Conservation (phyloP, 2,797 vertebrate genomes). For the Poliocrania exsul region DNA sequence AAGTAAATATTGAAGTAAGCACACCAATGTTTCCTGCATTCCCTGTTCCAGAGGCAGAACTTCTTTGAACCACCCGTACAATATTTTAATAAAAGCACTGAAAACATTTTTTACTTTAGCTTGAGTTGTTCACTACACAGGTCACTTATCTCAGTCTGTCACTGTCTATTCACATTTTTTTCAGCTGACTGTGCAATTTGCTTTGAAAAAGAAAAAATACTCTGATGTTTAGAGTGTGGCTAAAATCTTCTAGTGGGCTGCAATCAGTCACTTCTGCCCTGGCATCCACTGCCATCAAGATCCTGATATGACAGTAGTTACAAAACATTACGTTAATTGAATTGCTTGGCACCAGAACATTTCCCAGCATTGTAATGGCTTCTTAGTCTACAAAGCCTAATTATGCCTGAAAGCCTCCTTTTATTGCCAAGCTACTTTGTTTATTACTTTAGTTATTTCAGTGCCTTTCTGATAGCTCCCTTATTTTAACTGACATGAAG, state of each 20-base stretch:
- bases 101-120: neutral
- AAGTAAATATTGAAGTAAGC: neutral
- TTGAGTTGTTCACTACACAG: neutral
- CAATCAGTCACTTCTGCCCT: neutral
- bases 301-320: neutral
- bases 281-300: neutral
- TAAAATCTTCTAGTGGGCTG: neutral
- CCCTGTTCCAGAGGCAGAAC: neutral
- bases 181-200: neutral
- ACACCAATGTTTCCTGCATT: neutral
- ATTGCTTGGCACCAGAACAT: conserved; percentile 18
- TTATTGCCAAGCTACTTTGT: neutral
- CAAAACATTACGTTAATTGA: conserved; percentile 10
- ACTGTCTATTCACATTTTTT: neutral
- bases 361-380: neutral
- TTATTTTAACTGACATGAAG: neutral
- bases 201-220: conserved; percentile 2
- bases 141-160: neutral
- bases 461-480: neutral
- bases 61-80: neutral
- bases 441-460: neutral
- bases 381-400: conserved; percentile 1
- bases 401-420: neutral
- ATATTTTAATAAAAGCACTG: neutral
- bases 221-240: neutral